These are phyloP conservation scores for Nothocercus nigrocapillus DNA, from an alignment of 2,113 vertebrate species.

Conservation along the genomic window DNA sequence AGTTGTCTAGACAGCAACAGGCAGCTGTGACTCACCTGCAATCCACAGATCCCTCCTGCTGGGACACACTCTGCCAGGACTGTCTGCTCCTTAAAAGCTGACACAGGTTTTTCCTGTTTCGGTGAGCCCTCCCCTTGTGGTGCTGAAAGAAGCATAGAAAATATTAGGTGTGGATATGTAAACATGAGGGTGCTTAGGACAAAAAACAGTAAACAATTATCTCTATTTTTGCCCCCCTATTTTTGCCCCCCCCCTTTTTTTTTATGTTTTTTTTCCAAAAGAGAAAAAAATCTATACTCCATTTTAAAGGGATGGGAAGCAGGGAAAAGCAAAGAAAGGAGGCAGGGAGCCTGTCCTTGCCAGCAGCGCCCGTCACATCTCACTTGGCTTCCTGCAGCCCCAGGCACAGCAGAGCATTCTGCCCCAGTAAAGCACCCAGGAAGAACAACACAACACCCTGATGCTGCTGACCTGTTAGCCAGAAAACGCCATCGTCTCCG, in stretches of 20 bases:
- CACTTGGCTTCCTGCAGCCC: neutral
- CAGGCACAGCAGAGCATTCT: neutral
- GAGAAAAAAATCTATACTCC: too few species aligned
- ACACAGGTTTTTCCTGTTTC: slow-evolving; percentile 18
- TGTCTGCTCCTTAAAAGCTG: slow-evolving; percentile 10
- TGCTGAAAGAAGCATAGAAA: slow-evolving; percentile 4
- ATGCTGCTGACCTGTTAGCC: slow-evolving; percentile 81
- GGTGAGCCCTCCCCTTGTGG: neutral
- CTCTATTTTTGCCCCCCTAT: neutral
- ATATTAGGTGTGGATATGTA: neutral
- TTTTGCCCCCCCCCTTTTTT: too few species aligned
- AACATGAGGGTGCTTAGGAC: neutral
- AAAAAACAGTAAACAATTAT: neutral
- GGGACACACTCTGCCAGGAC: neutral
- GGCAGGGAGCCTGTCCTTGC: neutral
- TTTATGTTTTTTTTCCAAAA: too few species aligned
- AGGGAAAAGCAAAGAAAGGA: neutral
- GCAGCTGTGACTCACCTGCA: slow-evolving; percentile 61
- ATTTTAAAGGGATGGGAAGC: too few species aligned
- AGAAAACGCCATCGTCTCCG: slow-evolving; percentile 87
- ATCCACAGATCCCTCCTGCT: neutral
- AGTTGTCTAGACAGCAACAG: neutral
- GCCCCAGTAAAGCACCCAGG: neutral
- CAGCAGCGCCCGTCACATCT: neutral
- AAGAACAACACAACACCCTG: neutral